These are phyloP conservation scores for Pygoscelis adeliae DNA, from an alignment of 2,113 vertebrate genomes.

Conservation along the genomic window DNA sequence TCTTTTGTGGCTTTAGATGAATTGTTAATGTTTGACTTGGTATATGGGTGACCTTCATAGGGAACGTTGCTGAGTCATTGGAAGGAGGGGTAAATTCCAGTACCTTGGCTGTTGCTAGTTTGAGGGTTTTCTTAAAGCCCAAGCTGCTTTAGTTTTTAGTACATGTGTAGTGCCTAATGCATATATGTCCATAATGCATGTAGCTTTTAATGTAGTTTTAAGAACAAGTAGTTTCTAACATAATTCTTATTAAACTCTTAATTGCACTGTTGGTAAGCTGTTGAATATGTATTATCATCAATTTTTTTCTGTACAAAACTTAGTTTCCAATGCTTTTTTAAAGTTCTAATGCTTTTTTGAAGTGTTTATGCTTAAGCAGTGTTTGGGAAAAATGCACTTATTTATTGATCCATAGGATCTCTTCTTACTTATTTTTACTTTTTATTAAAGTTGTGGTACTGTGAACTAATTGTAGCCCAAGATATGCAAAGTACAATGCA, in stretches of 20 bases:
- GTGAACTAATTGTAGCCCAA: neutral
- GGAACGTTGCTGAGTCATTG: constrained; percentile 21
- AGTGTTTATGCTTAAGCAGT: neutral
- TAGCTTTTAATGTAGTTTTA: neutral
- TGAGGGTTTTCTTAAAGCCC: neutral
- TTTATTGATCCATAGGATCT: neutral
- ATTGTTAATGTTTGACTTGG: constrained; percentile 42
- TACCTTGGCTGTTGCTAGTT: neutral
- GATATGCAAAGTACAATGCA: neutral
- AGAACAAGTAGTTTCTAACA: neutral
- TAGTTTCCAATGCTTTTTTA: neutral
- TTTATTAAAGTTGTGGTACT: neutral
- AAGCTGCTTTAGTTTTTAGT: neutral
- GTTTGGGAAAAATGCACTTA: neutral
- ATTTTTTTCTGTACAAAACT: neutral
- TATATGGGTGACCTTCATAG: neutral
- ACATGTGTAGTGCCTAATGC: neutral
- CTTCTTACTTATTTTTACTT: neutral
- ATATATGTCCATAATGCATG: neutral
- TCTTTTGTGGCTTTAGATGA: neutral
- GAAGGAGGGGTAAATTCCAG: neutral
- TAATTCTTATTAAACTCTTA: neutral
- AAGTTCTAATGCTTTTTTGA: neutral
- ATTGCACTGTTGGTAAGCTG: neutral
- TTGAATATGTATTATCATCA: neutral